phyloP scores from a whole-genome alignment of 1,140 invertebrate species.

The Hyles euphorbiae region DNA sequence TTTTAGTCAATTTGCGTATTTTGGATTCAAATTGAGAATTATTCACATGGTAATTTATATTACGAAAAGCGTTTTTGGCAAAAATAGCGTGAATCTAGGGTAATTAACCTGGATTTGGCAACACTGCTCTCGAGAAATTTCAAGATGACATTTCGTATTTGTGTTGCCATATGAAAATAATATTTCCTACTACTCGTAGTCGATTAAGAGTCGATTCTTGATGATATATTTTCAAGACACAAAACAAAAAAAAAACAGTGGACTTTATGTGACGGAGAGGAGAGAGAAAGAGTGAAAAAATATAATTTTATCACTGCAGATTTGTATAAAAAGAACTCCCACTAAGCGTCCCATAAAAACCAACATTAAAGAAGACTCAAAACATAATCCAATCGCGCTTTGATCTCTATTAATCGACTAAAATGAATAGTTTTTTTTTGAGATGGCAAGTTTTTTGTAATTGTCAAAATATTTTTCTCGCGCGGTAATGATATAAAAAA shows the following conservation, averaged over 20 bases:
- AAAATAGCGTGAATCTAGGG: no score
- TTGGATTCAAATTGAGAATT: no score
- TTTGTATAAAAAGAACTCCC: neutral
- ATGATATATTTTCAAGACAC: neutral
- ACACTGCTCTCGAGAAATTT: no score
- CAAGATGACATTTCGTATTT: neutral
- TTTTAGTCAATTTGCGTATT: no score
- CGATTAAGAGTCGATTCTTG: neutral
- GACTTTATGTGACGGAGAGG: neutral
- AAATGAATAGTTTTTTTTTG: neutral
- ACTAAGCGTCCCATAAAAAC: neutral
- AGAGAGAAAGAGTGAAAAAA: neutral
- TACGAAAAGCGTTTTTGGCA: no score
- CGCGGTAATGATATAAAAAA: constrained; percentile 1
- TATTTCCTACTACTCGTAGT: neutral
- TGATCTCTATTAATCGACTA: neutral
- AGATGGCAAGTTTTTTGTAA: neutral
- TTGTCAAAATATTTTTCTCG: neutral
- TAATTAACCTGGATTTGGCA: no score
- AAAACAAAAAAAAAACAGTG: neutral
- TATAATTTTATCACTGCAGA: neutral
- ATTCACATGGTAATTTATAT: no score
- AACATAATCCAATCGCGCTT: neutral
- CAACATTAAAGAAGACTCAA: neutral
- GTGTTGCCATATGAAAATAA: neutral